phyloP scores from a whole-genome alignment of 2,113 vertebrate species.

The Nestor notabilis region DNA sequence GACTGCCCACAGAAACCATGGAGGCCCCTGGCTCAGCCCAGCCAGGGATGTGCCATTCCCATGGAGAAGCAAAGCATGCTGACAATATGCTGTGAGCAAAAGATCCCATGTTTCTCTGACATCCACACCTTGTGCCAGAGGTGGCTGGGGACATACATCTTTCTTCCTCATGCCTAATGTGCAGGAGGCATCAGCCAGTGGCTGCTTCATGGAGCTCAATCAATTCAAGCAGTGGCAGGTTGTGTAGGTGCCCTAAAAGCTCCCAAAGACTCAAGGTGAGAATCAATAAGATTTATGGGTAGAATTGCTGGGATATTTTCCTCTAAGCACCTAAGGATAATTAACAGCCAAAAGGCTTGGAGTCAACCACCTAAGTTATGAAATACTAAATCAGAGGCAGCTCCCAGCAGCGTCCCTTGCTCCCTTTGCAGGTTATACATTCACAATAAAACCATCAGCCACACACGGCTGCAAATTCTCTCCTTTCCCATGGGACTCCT shows the following conservation, averaged over 20 bases:
- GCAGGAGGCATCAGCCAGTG: neutral
- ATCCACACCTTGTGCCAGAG: neutral
- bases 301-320: conserved; percentile 27
- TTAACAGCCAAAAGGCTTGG: conserved; percentile 41
- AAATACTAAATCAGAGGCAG: conserved; percentile 48
- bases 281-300: conserved; percentile 36
- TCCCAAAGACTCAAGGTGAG: conserved; percentile 25
- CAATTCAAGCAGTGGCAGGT: neutral
- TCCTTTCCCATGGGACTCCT: neutral
- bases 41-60: neutral
- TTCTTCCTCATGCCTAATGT: neutral
- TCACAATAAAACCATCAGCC: neutral
- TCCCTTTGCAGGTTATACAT: neutral
- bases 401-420: neutral
- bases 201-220: neutral
- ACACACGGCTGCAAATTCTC: rapidly evolving
- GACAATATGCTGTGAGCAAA: neutral
- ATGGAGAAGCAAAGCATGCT: rapidly evolving
- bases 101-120: neutral
- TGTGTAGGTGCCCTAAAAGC: conserved; percentile 17
- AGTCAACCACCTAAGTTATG: conserved; percentile 18
- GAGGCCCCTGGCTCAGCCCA: neutral
- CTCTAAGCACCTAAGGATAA: conserved; percentile 27
- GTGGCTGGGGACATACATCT: neutral
- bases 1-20: rapidly evolving